Base-by-base conservation (phyloP, 2,888 invertebrate genomes). In the Agrochola litura region DNA sequence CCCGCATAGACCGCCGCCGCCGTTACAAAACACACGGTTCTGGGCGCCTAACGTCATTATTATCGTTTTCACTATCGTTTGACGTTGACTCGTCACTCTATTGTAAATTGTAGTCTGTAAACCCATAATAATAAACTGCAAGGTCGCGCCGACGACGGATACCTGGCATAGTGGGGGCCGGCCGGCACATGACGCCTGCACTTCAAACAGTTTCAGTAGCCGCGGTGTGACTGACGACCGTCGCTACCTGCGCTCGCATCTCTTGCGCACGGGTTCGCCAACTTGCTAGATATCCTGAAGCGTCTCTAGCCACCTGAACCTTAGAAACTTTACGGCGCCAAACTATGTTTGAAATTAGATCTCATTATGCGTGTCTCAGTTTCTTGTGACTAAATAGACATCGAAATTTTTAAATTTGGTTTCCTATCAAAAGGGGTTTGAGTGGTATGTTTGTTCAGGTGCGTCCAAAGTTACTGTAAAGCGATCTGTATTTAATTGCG, bases 121-220 rank as follows among this genome's bases (percentile, higher is more conserved):
- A 95, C 95, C 95, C 94, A 95, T 95, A 95, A 96, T 96, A 96
- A 96, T 95, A 94, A 94, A 93, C 94, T 92, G 94, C 96, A 96
- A 96, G 96, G 96, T 96, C 96, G 95, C 84, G 89, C 90, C 83
- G 81, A 79, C 85, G 83, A 86, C 86, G 86, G 81, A 83, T 88
- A 88, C 84, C 79, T 83, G 81, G 67, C 85, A 81, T 86, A 90
- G 92, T 92, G 96, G 92, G 95, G 95, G 95, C 94, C 90, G 90
- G 67, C 86, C 82, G 91, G 90, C 92, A 92, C 91, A 92, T 92
- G 91, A 92, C 89, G 81, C 68, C 90, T 94, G 95, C 94, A 94
- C 87, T 92, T 90, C 89, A 91, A 88, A 90, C 85, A 90, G 90
- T 93, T 94, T 93, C 94, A 95, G 94, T 93, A 89, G 86, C 82